These are phyloP conservation scores for Toxonevra muliebris DNA, from an alignment of 2,888 invertebrate genomes.

Conservation along the genomic window DNA sequence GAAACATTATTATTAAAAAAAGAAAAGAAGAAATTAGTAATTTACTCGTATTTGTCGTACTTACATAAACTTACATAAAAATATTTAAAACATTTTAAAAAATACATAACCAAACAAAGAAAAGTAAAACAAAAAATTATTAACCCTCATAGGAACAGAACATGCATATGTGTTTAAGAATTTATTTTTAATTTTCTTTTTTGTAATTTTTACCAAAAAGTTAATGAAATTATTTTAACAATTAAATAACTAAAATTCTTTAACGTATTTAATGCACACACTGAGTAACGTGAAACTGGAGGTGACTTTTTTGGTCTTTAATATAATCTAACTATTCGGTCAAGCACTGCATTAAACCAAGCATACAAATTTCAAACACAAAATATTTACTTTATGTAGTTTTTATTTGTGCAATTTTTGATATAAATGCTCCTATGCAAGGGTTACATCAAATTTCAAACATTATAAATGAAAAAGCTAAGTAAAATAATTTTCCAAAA, in stretches of 20 bases:
- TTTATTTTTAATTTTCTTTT: not conserved
- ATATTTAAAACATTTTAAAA: constrained; percentile 45
- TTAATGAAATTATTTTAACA: too few relatives aligned
- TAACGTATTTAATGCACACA: too few relatives aligned
- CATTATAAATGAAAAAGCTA: constrained; percentile 7
- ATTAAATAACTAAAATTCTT: too few relatives aligned
- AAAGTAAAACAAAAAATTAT: constrained; percentile 34
- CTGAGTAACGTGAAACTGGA: too few relatives aligned
- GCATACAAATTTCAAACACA: constrained; percentile 34
- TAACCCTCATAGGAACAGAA: constrained; percentile 37
- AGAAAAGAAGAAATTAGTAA: constrained; percentile 48
- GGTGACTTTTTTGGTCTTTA: too few relatives aligned
- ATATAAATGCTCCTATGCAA: too few relatives aligned
- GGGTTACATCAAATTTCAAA: constrained; percentile 22
- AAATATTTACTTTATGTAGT: constrained; percentile 19
- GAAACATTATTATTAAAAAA: constrained; percentile 28
- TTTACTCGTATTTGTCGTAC: constrained; percentile 58
- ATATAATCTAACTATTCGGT: constrained; percentile 24
- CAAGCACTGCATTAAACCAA: constrained; percentile 30
- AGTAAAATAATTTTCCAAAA: constrained; percentile 36
- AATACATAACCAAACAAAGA: constrained; percentile 27
- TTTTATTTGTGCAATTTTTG: too few relatives aligned
- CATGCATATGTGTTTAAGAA: not conserved
- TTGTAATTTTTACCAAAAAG: too few relatives aligned
- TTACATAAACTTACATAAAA: constrained; percentile 37